Evolutionary conservation across 2,797 vertebrate species (phyloP).

Genomic region (Molothrus aeneus): DNA sequence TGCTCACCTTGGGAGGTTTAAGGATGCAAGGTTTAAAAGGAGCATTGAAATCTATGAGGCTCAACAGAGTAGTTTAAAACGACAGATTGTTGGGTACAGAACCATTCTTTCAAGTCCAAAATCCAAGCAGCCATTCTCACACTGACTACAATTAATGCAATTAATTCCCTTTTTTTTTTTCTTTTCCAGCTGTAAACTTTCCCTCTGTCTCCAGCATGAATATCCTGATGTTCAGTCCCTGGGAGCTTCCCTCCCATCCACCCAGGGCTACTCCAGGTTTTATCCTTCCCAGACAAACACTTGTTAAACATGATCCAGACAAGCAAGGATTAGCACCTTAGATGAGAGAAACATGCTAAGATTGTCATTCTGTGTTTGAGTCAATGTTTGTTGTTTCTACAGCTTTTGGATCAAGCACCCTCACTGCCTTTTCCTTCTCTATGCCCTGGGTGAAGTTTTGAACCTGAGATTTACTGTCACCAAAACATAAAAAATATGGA

Average conservation of each 20-base stretch:
- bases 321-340: not conserved
- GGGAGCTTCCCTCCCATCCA: not conserved
- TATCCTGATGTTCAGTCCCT: not conserved
- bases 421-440: not conserved
- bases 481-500: not conserved
- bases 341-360: not conserved
- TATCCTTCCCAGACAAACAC: not conserved
- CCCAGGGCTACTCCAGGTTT: not conserved
- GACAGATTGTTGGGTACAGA: not conserved
- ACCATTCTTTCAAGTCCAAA: not conserved
- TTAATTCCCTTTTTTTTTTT: not conserved
- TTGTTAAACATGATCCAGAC: not conserved
- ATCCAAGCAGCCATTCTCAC: not conserved
- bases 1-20: not conserved
- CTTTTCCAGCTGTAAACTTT: not conserved
- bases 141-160: not conserved
- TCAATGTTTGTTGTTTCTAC: not conserved
- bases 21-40: not conserved
- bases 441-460: not conserved
- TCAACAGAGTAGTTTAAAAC: not conserved
- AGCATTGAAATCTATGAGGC: not conserved
- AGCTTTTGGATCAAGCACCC: not conserved
- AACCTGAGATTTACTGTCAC: not conserved
- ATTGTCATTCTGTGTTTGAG: not conserved
- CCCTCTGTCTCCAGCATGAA: not conserved